A percentile compares a stretch with the other conserved stretches of the same genome.
Evolutionary conservation across 1,140 invertebrate species (phyloP).

Genomic region (Bombus turneri): DNA sequence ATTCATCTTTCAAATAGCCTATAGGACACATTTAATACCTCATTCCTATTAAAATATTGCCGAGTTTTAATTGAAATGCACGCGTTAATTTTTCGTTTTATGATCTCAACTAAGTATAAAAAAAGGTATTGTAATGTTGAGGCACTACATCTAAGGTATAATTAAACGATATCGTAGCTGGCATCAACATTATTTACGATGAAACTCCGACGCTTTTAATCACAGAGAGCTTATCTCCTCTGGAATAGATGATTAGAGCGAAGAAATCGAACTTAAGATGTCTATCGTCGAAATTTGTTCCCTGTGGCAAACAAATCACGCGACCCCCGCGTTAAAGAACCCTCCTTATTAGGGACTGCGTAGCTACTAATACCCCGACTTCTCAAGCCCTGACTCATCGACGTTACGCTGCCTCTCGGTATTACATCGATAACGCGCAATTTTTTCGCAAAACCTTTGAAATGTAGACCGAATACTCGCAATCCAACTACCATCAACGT

Average conservation of each 20-base stretch:
- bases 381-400: slow-evolving; percentile 54
- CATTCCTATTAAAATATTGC: no score
- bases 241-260: neutral
- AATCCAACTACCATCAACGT: no score
- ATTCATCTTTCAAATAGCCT: no score
- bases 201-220: slow-evolving; percentile 11
- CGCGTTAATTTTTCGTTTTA: no score
- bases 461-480: no score
- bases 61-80: no score
- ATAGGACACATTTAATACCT: no score
- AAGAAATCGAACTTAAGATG: slow-evolving; percentile 10
- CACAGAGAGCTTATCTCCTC: neutral
- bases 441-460: neutral
- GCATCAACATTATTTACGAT: neutral
- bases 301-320: slow-evolving; percentile 64
- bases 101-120: no score
- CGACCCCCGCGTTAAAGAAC: slow-evolving; percentile 49
- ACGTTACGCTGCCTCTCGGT: slow-evolving; percentile 21
- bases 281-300: slow-evolving; percentile 46
- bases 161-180: neutral
- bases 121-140: neutral
- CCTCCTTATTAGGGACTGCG: slow-evolving; percentile 41
- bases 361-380: slow-evolving; percentile 35
- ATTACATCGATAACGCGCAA: slow-evolving; percentile 57
- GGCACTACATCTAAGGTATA: neutral